Base-by-base conservation (phyloP, 2,797 vertebrate genomes). In the Xenentodon cancila region DNA sequence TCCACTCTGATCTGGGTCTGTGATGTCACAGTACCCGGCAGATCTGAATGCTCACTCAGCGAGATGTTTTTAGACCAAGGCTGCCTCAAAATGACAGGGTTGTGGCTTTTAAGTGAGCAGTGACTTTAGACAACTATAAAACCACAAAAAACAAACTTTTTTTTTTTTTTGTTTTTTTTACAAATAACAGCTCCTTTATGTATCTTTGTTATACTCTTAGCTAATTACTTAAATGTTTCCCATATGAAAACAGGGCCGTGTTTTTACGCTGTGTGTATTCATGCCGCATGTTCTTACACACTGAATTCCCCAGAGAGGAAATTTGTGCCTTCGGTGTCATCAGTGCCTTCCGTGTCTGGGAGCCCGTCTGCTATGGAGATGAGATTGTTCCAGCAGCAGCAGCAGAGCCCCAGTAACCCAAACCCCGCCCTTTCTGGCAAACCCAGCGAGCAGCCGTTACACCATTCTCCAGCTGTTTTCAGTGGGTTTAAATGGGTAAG, bases 311-410 rank as follows among this genome's bases (percentile, higher is more conserved):
- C 85, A 99, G 97, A 99, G 90, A 97, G 95, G 91, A 98, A 96
- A 95, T 96, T 91, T 81, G 96, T 99, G 96, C 97, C 97, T 97
- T 98, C 95, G 60, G 47, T 91, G 86, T 89, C 93, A 79, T 90
- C 95, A 91, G 96, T 98, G 97, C 97, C 97, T 98, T 98, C 95
- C 75, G 87, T 94, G 77, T 89, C 92, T 76, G 90, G 90, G 68
- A 93, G 92, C 80, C 84, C 92, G 53, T 82, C 92, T 49, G 53
- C 90, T 46, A 72, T 66, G 27, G 96, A 97, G 88, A 94, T 90
- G 91, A 95, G 94, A 88, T 70, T 51, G 69, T 90, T 59, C 73
- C 79, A 73, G 77, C 84, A 78, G 82, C 80, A 77, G 62, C 92
- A 85, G 80, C 93, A 88, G 72, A 97, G 94, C 91, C 94, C 95